Evolutionary conservation across 2,113 vertebrate genomes (phyloP), one percentile per base, ranked within the genome.

Genomic region (Sapajus apella): DNA sequence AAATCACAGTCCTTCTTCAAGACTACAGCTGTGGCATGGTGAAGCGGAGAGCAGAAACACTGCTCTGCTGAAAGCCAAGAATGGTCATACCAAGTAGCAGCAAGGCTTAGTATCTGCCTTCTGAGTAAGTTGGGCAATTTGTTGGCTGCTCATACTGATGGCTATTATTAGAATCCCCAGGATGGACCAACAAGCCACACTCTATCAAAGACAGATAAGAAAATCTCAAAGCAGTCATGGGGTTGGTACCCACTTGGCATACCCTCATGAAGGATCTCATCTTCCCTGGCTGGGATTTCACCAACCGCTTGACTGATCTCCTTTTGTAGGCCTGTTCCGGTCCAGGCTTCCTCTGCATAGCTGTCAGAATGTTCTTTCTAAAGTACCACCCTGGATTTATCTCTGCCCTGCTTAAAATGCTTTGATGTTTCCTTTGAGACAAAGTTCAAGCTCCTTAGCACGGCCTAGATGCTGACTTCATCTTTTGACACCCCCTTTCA

Each of bases 351-450:
- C 64, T 94, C 90, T 58, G 81, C 90, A 70, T 25, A 95, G 90
- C 97, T 95, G 97, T 95, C 84, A 96, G 94, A 97, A 94, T 82
- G 90, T 94, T 92, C 97, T 97, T 73, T 96, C 87, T 82, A 87
- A 96, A 97, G 85, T 32, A 56, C 76, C 82, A 30, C 21, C 35
- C 90, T 92, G 66, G 76, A 96, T 94, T 97, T 94, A 97, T 97
- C 97, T 97, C 40, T 85, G 76, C n/a, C 81, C 40, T 82, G 25
- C 68, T 89, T 94, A 35, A 66, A 96, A 94, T 20, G 50, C 97
- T 97, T 98, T 98, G 96, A 96, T 97, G 95, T 96, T 90, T 82
- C 81, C 52, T 94, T 82, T 92, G 87, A 94, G 94, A 94, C 95
- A 96, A 94, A 97, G 84, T 56, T 87, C 81, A 90, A 77, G 84